Evolutionary conservation across 2,888 invertebrate species (phyloP), one percentile per base, ranked within the genome.

Genomic region (Mayetiola destructor): DNA sequence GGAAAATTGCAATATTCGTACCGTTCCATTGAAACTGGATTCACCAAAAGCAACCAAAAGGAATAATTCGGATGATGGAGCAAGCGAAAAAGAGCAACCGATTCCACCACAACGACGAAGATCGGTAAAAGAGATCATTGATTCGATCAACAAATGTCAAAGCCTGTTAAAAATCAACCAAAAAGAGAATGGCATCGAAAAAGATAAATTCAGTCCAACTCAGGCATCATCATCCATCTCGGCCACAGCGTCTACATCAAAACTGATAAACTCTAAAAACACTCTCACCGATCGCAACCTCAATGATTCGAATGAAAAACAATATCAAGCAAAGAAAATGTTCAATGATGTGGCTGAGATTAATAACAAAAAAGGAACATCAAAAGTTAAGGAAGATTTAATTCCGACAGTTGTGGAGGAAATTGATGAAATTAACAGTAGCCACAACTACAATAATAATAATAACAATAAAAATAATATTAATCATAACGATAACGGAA

Each of bases 61-160:
- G 23, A 29, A 52, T 23, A 6, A 20, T 23, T 14, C 5, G 3
- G 5, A 16, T 5, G 42, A 23, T 5, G 14, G 5, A 37, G n/a
- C n/a, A 29, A n/a, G 4, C 1, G 30, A 53, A 30, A 30, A 18
- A 10, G 30, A 18, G 8, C 57, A 57, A 32, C 58, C 56, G 36
- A 29, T 52, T 18, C 48, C 56, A 12, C 54, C 56, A 30, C 59
- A 59, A 52, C 56, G 61, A 12, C 59, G 62, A 29, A 59, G 61
- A 29, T 63, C 64, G 1, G 64, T 64, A 30, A 62, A 61, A 53
- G 64, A 64, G 56, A 70, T 71, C 21, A 73, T 73, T 56, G 73
- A 71, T 57, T 71, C 72, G 9, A 72, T 72, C 9, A 72, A 71
- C 62, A 65, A 69, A 39, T 71, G 67, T 60, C 72, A 72, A 61